Evolutionary conservation across 1,140 invertebrate genomes (phyloP), one percentile per base, ranked within the genome.

Genomic region (Lasioglossum baleicum): DNA sequence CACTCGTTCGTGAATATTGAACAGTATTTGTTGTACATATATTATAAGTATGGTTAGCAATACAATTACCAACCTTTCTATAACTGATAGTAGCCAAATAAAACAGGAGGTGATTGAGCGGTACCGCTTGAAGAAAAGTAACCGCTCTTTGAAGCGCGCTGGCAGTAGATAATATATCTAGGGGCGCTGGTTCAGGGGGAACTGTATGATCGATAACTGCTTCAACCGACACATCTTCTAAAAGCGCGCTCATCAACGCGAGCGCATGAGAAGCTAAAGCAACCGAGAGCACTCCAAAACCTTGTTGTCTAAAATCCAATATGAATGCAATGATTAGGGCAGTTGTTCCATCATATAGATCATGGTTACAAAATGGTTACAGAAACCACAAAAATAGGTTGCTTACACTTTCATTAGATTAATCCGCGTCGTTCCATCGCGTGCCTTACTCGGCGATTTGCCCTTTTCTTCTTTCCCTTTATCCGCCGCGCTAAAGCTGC

Each of bases 51-150:
- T 35, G 35, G 35, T 35, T 6, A 20, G 15, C 26, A 35, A 53
- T 15, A 3, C 2, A 15, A 63, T 83, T 87, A 72, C 60, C n/a
- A 6, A 95, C 95, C 94, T 98, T 98, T 90, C 97, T 95, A 91
- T 98, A 98, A 83, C 97, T 96, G 35, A 98, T 96, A 5, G 97
- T 97, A 10, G 97, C 97, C 58, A 99, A 90, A 82, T 97, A 97
- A 83, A 98, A 97, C 8, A 99, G 92, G 2, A 99, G 92, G 92
- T 98, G 96, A 89, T 96, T 96, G 5, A 97, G 89, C 64, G 96
- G 95, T 40, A 96, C 94, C 44, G 95, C 94, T 77, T 94, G 93
- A 58, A 96, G 93, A 61, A 97, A 93, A 20, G 95, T 94, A 2
- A 95, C 94, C 0, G 96, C 94, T 81, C 96, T 91, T 87, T 96